Evolutionary conservation across 1,140 invertebrate species (phyloP), one percentile per base, ranked within the genome.

Genomic region (Telenomus remus): DNA sequence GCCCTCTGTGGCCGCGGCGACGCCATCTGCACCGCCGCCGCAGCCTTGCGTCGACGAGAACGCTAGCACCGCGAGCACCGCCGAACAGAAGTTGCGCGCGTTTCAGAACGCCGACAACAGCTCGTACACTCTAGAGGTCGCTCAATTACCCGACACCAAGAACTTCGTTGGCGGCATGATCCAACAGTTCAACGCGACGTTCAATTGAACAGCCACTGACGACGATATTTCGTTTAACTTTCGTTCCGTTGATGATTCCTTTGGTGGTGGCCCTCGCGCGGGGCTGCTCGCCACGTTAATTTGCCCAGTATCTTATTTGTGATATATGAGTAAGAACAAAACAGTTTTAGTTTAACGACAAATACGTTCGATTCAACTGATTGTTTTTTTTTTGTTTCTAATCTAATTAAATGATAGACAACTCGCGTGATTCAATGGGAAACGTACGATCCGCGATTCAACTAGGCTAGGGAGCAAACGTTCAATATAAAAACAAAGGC

Each of bases 181-280:
- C 65, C 78, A 82, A 33, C 86, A 86, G 49, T 89, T 86, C 50
- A 87, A 89, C 73, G 81, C 86, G 64, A 84, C 86, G 47, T 86
- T 87, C 79, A 86, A 89, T 79, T 88, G 87, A 86, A 65, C 14
- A 10, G 3, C 9, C 37, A 39, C 1, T 27, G 19, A 27, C 6
- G 19, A 27, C 19, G 19, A 27, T n/a, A n/a, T n/a, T 27, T 27
- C 19, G 19, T 1, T 27, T 27, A 1, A 27, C 6, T 27, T 27
- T 27, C 2, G 1, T 27, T 27, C 6, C 19, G 19, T 27, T 27
- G 19, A 27, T n/a, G n/a, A n/a, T n/a, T 39, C n/a, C n/a, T 9
- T 39, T 1, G 2, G 37, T 2, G n/a, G 37, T 9, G 37, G 9
- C 37, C n/a, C 37, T 39, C 37, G 37, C 19, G n/a, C 37, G 37